Conservation (phyloP, 2,113 vertebrate species). For the Mormoops blainvillei region DNA sequence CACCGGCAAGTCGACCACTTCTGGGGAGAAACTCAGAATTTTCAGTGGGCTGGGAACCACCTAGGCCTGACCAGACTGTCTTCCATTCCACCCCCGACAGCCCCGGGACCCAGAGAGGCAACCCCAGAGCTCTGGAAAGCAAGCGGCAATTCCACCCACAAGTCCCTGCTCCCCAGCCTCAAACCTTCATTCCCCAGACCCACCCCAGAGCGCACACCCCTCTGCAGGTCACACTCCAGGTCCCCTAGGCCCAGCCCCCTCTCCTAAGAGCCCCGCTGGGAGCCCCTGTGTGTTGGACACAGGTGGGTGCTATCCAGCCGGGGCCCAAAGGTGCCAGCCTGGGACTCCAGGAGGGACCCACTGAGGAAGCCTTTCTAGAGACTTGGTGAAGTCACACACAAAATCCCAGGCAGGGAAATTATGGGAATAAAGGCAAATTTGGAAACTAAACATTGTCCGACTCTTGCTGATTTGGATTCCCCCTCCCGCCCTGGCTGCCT, state of each 20-base stretch:
- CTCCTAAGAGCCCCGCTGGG: not conserved
- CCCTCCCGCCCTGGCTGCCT: not conserved
- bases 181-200: not conserved
- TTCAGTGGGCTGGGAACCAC: not conserved
- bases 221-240: slow-evolving; percentile 67
- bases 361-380: not conserved
- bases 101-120: not conserved
- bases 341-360: not conserved
- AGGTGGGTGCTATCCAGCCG: not conserved
- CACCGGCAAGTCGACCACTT: not conserved
- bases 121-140: not conserved
- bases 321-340: not conserved
- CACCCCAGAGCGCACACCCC: not conserved
- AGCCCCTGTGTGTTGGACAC: not conserved
- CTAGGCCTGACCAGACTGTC: not conserved
- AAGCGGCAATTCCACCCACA: not conserved
- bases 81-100: not conserved
- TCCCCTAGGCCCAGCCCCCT: not conserved
- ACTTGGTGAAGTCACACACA: not conserved
- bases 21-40: not conserved
- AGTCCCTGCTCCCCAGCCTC: not conserved
- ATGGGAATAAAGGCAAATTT: not conserved
- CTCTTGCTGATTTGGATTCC: not conserved
- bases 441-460: slow-evolving; percentile 47
- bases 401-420: not conserved